A percentile compares a stretch with the other conserved stretches of the same genome.
Evolutionary conservation across 2,113 vertebrate species (phyloP).

Genomic region (Saguinus midas): DNA sequence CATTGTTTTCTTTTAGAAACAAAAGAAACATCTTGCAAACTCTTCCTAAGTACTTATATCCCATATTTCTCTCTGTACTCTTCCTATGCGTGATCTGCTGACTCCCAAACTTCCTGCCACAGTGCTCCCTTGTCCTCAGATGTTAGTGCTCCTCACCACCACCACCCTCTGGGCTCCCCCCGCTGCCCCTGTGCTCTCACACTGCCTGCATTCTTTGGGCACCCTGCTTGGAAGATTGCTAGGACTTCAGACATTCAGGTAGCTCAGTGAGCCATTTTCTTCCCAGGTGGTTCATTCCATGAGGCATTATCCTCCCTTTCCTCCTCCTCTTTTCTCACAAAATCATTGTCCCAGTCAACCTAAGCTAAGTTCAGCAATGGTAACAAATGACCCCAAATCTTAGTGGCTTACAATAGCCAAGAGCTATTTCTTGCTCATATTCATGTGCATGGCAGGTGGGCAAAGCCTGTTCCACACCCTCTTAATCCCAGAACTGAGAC

Average conservation of each 20-base stretch:
- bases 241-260: background rate
- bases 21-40: background rate
- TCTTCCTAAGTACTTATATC: accelerated
- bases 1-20: background rate
- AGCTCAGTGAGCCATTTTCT: background rate
- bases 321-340: background rate
- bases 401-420: background rate
- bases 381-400: background rate
- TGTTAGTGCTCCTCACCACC: accelerated
- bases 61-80: accelerated
- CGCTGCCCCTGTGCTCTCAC: no score
- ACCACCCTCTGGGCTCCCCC: no score
- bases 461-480: accelerated
- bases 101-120: background rate
- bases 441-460: accelerated
- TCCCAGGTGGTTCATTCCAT: background rate
- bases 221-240: background rate
- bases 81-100: accelerated
- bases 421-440: background rate
- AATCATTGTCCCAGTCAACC: background rate
- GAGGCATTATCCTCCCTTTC: background rate
- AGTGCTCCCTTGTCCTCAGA: background rate
- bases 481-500: background rate
- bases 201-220: background rate
- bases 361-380: background rate